Base-by-base conservation (phyloP, 2,888 invertebrate genomes). In the Pammene aurita region DNA sequence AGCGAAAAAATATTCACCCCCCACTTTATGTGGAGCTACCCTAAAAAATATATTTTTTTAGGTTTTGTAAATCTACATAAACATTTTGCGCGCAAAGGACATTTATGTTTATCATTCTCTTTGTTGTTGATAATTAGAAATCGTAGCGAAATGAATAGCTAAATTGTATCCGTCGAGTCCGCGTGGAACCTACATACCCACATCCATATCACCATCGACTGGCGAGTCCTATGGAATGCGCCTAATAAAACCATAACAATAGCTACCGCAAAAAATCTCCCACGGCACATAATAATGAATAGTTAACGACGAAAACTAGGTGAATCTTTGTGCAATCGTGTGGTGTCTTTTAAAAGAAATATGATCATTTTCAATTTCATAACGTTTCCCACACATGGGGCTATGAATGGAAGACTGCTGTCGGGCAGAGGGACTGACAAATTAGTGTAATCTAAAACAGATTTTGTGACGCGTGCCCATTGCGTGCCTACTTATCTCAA, bases 321-420 rank as follows among this genome's bases (percentile, higher is more conserved):
- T 92, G 92, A 92, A 92, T 92, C 92, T 89, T 91, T 92, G 91
- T 92, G 92, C 92, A 92, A 92, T 85, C 83, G 87, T 79, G 84
- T 81, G 76, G 90, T 87, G 90, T 90, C 87, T 91, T 90, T 90
- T 91, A 89, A 89, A 92, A 92, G 91, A 92, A 91, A 92, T 91
- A 92, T 88, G 91, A 92, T 92, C 89, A 89, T 92, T 91, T 91
- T 89, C 89, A 91, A 92, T 92, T 92, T 92, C 92, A 90, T 88
- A 90, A 92, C 78, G 76, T 81, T 92, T 92, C 92, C 92, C 92
- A 92, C 92, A 90, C 85, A 80, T 80, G 80, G 76, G 70, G 71
- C 75, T 78, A 86, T 88, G 90, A 90, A 90, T 90, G 86, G 87
- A 76, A 80, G 65, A 71, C 75, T 77, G 77, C 79, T 82, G 83